Evolutionary conservation across 2,888 invertebrate species (phyloP).

Genomic region (Pachymerium ferrugineum): DNA sequence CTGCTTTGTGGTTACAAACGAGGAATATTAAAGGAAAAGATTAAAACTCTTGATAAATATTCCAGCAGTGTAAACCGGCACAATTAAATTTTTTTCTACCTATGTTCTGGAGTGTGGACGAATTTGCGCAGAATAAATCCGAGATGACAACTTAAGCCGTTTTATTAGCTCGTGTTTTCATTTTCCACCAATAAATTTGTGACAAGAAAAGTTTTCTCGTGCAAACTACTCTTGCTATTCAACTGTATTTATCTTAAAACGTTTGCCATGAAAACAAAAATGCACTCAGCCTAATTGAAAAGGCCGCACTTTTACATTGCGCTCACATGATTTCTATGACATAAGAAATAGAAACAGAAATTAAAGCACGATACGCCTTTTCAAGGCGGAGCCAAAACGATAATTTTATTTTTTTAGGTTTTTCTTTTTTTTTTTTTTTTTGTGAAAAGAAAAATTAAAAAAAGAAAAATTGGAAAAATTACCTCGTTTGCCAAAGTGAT

Average conservation of each 20-base stretch:
- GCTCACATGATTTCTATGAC: neutral
- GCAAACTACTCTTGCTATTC: neutral
- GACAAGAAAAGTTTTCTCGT: slow-evolving; percentile 8
- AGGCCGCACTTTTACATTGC: neutral
- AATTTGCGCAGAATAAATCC: neutral
- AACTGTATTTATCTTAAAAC: neutral
- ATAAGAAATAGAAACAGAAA: neutral
- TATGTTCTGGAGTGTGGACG: neutral
- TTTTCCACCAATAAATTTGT: neutral
- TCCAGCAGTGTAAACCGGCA: too few relatives aligned
- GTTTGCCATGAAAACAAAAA: neutral
- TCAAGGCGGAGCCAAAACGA: neutral
- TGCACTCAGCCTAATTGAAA: neutral
- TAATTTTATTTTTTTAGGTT: neutral
- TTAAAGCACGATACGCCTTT: neutral
- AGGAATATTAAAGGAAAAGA: too few relatives aligned
- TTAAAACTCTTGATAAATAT: too few relatives aligned
- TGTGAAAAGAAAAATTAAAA: too few relatives aligned
- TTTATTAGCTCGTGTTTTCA: neutral
- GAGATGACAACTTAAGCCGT: neutral
- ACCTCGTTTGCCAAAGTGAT: neutral
- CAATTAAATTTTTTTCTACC: neutral
- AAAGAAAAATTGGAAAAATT: neutral
- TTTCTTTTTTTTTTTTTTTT: neutral
- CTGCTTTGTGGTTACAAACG: too few relatives aligned